These are phyloP conservation scores for Proteles cristata DNA, from an alignment of 2,113 vertebrate species.

Conservation along the genomic window DNA sequence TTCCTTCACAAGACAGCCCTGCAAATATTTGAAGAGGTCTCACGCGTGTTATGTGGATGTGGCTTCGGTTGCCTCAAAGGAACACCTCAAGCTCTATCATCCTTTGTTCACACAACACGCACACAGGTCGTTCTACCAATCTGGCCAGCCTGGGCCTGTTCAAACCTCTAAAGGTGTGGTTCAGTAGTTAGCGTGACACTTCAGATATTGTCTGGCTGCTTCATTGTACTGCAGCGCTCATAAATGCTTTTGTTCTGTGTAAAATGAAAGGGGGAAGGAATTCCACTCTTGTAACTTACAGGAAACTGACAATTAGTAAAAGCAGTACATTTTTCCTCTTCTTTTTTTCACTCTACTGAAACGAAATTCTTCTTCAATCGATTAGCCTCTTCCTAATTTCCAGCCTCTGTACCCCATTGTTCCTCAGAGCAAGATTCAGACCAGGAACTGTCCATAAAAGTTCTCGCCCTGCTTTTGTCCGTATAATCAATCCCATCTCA, in stretches of 20 bases:
- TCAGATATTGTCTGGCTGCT: too few species aligned
- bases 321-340: background rate
- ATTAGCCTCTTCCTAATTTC: background rate
- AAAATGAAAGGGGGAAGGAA: background rate
- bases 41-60: accelerated
- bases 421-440: background rate
- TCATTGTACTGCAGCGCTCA: accelerated
- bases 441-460: accelerated
- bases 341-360: background rate
- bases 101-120: background rate
- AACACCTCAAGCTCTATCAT: accelerated
- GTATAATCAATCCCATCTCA: background rate
- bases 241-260: background rate
- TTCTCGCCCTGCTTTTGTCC: background rate
- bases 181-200: accelerated
- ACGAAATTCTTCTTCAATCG: background rate
- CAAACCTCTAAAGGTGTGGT: background rate
- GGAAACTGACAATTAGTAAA: background rate
- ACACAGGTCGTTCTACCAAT: too few species aligned
- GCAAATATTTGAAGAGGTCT: background rate
- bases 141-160: accelerated
- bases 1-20: background rate
- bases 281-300: background rate
- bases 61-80: background rate
- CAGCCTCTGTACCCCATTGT: background rate